Evolutionary conservation across 2,888 invertebrate genomes (phyloP), one percentile per base, ranked within the genome.

Genomic region (Agrochola lota): DNA sequence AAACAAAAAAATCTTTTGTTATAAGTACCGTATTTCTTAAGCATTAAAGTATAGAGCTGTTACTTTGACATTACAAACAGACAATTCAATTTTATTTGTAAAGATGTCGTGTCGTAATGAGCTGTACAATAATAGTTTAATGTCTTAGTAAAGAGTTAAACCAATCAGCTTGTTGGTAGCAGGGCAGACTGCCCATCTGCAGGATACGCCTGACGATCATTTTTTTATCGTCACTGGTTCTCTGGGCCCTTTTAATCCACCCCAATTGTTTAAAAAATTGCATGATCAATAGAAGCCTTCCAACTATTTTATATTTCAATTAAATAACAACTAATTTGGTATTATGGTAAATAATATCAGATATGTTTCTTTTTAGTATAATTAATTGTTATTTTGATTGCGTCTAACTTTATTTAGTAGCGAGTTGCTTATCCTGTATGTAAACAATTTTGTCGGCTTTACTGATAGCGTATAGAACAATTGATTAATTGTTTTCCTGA

Each of bases 261-360:
- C 11, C n/a, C n/a, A 66, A 43, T 17, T 8, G 43, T 20, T 43
- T 17, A 40, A 6, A 59, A 46, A 66, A 66, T 15, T 59, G 26
- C 40, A 40, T 40, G 40, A 5, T 40, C 40, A 30, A 30, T 30
- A 30, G 40, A 40, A 40, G 40, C 20, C n/a, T 35, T 26, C n/a
- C 1, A 49, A 23, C 49, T 26, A 63, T 71, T 74, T 92, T 91
- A 4, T 62, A 49, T 15, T 11, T 52, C 4, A 1, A 12, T 43
- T 30, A 59, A 30, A 52, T 35, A 35, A 52, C 15, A n/a, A 60
- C n/a, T 26, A n/a, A 69, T 52, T 52, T n/a, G 12, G n/a, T 49
- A n/a, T 9, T 23, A 46, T 15, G 46, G 35, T 2, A 55, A 78
- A 26, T 35, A 46, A 55, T n/a, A 49, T 40, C 26, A n/a, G 15